Conservation (phyloP, 1,140 invertebrate species). For the Latrodectus geometricus region DNA sequence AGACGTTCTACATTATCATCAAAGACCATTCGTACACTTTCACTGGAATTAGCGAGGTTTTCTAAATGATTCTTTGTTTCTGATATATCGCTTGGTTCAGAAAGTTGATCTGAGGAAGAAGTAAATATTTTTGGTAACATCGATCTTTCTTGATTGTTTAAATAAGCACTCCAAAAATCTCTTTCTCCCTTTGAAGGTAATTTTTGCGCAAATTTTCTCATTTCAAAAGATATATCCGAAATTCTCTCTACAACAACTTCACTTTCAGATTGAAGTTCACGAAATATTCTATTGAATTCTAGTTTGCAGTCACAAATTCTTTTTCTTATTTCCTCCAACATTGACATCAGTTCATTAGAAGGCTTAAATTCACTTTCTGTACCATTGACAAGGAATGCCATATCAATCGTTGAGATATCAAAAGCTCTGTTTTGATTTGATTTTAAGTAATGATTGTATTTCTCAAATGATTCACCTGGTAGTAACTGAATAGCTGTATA, state of each 20-base stretch:
- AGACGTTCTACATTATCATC: not conserved
- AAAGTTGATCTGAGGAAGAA: no score
- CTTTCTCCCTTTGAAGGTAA: not conserved
- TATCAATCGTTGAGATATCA: no score
- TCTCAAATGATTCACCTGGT: not conserved
- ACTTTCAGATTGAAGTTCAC: not conserved
- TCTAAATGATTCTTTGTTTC: not conserved
- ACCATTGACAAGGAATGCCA: no score
- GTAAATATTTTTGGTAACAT: not conserved
- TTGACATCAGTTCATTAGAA: no score
- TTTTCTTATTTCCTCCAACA: not conserved
- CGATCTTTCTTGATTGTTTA: not conserved
- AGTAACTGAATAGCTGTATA: not conserved
- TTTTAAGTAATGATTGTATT: not conserved
- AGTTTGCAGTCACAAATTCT: not conserved
- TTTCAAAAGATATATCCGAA: not conserved
- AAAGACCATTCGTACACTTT: not conserved
- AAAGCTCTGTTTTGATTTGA: not conserved
- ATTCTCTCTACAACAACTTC: not conserved
- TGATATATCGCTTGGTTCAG: not conserved
- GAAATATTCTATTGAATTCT: not conserved
- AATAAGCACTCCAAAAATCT: not conserved
- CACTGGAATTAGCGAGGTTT: not conserved
- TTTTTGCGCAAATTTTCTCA: not conserved
- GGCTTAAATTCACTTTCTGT: no score